Evolutionary conservation across 2,113 vertebrate species (phyloP).

Genomic region (Sus scrofa): DNA sequence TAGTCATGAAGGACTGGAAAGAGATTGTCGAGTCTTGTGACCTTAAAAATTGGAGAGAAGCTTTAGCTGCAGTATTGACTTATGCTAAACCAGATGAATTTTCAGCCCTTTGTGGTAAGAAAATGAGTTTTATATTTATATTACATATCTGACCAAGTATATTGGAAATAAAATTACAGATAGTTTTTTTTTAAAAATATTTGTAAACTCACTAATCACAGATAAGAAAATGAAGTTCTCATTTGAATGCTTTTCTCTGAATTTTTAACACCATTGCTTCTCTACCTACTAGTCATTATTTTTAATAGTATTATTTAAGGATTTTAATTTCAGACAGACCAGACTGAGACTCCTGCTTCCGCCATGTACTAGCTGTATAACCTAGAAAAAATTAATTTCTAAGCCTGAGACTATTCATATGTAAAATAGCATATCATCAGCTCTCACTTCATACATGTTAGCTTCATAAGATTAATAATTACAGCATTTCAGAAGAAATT

Average conservation of each 20-base stretch:
- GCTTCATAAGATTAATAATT: conserved; percentile 36
- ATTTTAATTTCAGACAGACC: conserved; percentile 44
- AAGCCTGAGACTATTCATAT: not conserved
- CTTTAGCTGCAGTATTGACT: conserved; percentile 96
- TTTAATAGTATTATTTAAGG: conserved; percentile 5
- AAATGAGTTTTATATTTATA: not conserved
- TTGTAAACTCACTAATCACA: not conserved
- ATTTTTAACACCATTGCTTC: not conserved
- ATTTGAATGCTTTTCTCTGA: conserved; percentile 3
- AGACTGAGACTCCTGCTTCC: not conserved
- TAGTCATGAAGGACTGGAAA: conserved; percentile 96
- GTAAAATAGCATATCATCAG: not conserved
- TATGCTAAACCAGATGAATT: conserved; percentile 96
- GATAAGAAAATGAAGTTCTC: conserved; percentile 7
- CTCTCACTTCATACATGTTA: conserved; percentile 20
- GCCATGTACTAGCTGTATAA: not conserved
- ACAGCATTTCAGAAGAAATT: conserved; percentile 16
- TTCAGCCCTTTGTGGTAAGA: conserved; percentile 94
- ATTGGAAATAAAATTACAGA: not conserved
- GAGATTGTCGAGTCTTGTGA: conserved; percentile 96
- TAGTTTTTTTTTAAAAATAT: not conserved
- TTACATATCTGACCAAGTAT: not conserved
- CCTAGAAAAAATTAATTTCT: conserved; percentile 18
- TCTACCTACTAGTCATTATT: conserved; percentile 19
- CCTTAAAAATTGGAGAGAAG: conserved; percentile 97